A percentile compares a stretch with the other conserved stretches of the same genome.
These are phyloP conservation scores for Atractosteus spatula DNA, from an alignment of 2,113 vertebrate species.

Conservation along the genomic window DNA sequence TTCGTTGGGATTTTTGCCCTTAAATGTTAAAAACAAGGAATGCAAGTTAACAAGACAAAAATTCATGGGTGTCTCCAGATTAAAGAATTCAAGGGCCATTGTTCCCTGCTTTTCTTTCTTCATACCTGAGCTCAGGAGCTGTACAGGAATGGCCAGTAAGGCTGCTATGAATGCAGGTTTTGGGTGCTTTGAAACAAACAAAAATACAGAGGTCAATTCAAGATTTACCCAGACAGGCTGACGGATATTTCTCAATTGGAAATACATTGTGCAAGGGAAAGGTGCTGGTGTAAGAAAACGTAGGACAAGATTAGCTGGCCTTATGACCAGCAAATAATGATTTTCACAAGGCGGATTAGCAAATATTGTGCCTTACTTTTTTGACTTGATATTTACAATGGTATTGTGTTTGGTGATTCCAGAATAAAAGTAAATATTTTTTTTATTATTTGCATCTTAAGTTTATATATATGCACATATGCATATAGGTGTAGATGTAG, in stretches of 20 bases:
- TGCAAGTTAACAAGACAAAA: slow-evolving; percentile 18
- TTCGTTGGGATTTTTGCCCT: slow-evolving; percentile 16
- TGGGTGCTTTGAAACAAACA: background rate
- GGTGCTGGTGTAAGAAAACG: background rate
- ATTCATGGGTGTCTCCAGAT: slow-evolving; percentile 35
- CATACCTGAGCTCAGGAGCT: background rate
- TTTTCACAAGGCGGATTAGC: no score
- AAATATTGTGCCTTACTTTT: no score
- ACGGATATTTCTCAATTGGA: background rate
- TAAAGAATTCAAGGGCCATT: slow-evolving; percentile 28
- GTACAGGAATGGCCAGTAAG: background rate
- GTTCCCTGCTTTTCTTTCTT: slow-evolving; percentile 1
- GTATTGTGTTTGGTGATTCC: background rate
- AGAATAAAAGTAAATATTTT: no score
- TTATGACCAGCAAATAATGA: no score
- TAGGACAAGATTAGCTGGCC: no score
- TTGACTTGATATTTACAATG: no score
- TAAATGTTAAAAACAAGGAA: background rate
- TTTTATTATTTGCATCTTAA: no score
- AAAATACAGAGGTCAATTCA: background rate
- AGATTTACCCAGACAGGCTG: background rate
- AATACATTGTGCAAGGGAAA: background rate
- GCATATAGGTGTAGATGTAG: no score
- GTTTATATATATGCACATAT: no score
- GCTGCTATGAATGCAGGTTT: background rate